Evolutionary conservation across 1,140 invertebrate genomes (phyloP).

Genomic region (Caenorhabditis remanei): DNA sequence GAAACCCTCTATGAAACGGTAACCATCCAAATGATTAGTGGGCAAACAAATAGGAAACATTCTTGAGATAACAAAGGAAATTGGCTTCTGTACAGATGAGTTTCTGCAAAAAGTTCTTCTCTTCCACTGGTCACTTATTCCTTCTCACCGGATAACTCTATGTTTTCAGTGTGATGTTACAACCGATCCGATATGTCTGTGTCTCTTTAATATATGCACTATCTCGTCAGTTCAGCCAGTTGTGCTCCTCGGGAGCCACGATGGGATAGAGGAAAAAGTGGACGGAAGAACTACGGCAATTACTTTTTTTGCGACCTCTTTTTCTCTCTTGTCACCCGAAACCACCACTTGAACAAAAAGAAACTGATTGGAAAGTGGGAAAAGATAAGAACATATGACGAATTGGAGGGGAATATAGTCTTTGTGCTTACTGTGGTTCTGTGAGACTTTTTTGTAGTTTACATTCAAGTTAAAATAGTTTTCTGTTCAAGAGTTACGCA

Average conservation of each 20-base stretch:
- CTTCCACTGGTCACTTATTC: constrained; percentile 41
- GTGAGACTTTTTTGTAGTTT: too few relatives aligned
- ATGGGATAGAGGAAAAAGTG: constrained; percentile 27
- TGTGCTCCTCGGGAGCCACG: constrained; percentile 35
- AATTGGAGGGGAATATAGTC: neutral
- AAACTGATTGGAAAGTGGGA: constrained; percentile 9
- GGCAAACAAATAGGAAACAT: constrained; percentile 37
- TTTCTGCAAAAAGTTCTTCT: neutral
- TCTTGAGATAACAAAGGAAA: constrained; percentile 37
- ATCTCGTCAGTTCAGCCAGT: constrained; percentile 6
- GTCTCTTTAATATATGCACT: neutral
- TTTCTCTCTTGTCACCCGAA: constrained; percentile 18
- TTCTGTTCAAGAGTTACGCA: too few relatives aligned
- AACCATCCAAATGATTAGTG: constrained; percentile 26
- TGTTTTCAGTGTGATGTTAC: constrained; percentile 56
- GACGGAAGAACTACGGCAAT: constrained; percentile 39
- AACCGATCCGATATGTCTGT: constrained; percentile 11
- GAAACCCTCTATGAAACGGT: constrained; percentile 25
- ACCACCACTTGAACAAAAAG: constrained; percentile 26
- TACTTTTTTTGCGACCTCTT: constrained; percentile 46
- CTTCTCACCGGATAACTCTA: constrained; percentile 22
- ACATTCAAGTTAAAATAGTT: too few relatives aligned
- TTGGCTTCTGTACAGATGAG: neutral
- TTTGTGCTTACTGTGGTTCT: neutral
- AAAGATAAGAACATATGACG: neutral